Evolutionary conservation across 2,888 invertebrate species (phyloP), one percentile per base, ranked within the genome.

Genomic region (Thymelicus acteon): DNA sequence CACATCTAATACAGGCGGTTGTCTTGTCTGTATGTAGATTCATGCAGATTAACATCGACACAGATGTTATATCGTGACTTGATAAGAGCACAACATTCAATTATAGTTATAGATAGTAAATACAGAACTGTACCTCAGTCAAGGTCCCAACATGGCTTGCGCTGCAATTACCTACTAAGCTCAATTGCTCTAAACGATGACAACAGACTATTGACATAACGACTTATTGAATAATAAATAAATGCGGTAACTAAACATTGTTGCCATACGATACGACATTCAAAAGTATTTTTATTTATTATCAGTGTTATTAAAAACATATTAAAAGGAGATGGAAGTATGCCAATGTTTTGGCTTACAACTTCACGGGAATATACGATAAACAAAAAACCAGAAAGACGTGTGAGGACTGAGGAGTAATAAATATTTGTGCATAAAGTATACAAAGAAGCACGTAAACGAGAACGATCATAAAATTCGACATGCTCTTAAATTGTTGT

Each of bases 151-250:
- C 60, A 72, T 72, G 65, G 68, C 67, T 61, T 68, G 65, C 66
- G 60, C 71, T 66, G 65, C 65, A 67, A 73, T 74, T 72, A 75
- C 31, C 31, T 31, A 31, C 75, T 76, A 73, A 70, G 71, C 60
- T 73, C 76, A 78, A 79, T 79, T 79, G 75, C 75, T 72, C 73
- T 72, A 54, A 65, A 57, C 31, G 40, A 44, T 31, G 44, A 44
- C 54, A 57, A n/a, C 10, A 57, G 57, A 24, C 7, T 8, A n/a
- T 31, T 31, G 31, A 31, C 31, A 31, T 31, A 52, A 44, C 52
- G 49, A 52, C 60, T 60, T 40, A 67, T 60, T 19, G 2, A 49
- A 52, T 49, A 40, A 49, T 49, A 63, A 62, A 15, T n/a, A 54
- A 54, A 54, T 54, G 24, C 24, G 19, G 54, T 24, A 24, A 54